These are phyloP conservation scores for Pterobdella sp. DNA, from an alignment of 2,888 invertebrate genomes.

Conservation along the genomic window DNA sequence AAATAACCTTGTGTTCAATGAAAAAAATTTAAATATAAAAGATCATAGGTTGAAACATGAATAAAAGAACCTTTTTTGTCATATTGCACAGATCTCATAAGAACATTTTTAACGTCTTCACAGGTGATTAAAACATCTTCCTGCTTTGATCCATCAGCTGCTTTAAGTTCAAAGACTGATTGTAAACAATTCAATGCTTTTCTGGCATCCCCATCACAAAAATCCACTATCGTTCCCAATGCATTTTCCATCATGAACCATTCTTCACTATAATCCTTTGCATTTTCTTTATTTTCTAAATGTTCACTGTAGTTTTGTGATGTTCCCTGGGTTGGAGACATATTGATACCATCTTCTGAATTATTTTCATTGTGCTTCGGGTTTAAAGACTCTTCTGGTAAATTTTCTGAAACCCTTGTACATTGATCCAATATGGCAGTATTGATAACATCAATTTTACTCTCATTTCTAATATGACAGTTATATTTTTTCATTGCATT, in stretches of 20 bases:
- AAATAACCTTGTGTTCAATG: too few species aligned
- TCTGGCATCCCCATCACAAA: slow-evolving; percentile 74
- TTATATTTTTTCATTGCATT: slow-evolving; percentile 41
- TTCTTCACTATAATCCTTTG: background rate
- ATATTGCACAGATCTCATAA: slow-evolving; percentile 67
- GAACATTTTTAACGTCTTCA: slow-evolving; percentile 64
- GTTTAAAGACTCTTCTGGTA: background rate
- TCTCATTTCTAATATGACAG: background rate
- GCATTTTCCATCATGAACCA: slow-evolving; percentile 56
- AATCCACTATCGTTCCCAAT: slow-evolving; percentile 64
- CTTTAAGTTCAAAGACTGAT: slow-evolving; percentile 59
- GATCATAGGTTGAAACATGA: background rate
- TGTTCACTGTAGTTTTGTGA: too few species aligned
- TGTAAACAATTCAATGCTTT: slow-evolving; percentile 69
- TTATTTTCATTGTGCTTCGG: background rate
- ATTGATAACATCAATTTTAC: background rate
- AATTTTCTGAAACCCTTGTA: background rate
- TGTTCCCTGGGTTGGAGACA: too few species aligned
- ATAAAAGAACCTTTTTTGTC: slow-evolving; percentile 58
- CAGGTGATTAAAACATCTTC: slow-evolving; percentile 54
- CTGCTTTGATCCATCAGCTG: background rate
- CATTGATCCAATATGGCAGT: background rate
- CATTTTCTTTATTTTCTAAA: background rate
- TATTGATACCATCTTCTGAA: background rate
- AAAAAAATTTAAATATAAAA: too few species aligned